Evolutionary conservation across 2,797 vertebrate genomes (phyloP).

Genomic region (Stomatorhinus walkeri): DNA sequence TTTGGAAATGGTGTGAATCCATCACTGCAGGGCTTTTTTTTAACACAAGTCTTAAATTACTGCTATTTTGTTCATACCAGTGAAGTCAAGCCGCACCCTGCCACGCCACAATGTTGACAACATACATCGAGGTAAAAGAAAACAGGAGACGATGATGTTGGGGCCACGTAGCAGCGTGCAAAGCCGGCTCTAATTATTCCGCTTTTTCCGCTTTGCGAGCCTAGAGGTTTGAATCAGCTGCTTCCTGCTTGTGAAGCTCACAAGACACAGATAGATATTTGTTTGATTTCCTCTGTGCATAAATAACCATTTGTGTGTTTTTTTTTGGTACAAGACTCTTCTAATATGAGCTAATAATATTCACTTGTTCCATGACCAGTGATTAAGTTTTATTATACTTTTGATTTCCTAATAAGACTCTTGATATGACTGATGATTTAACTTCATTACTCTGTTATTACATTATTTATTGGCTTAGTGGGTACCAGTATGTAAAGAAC

Average conservation of each 20-base stretch:
- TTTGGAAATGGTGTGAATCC: not conserved
- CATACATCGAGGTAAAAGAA: not conserved
- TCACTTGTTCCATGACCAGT: not conserved
- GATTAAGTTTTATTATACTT: not conserved
- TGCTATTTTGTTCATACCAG: not conserved
- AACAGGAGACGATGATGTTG: not conserved
- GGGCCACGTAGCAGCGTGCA: not conserved
- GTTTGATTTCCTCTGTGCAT: not conserved
- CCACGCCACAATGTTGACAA: not conserved
- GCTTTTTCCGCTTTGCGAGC: not conserved
- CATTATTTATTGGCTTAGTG: not conserved
- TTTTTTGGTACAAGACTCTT: not conserved
- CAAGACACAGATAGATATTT: not conserved
- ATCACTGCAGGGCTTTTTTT: not conserved
- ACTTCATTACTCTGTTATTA: not conserved
- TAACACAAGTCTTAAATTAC: not conserved
- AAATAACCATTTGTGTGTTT: not conserved
- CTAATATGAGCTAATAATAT: not conserved
- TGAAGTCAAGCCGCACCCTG: not conserved
- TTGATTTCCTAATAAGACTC: conserved; percentile 1
- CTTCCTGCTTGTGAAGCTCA: not conserved
- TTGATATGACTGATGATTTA: not conserved
- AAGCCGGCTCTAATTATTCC: not conserved
- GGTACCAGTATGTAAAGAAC: not conserved
- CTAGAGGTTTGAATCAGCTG: not conserved